Percentiles rank a stretch among this genome's conserved stretches.
These are phyloP conservation scores for Vombatus ursinus DNA, from an alignment of 2,113 vertebrate species.

Conservation along the genomic window DNA sequence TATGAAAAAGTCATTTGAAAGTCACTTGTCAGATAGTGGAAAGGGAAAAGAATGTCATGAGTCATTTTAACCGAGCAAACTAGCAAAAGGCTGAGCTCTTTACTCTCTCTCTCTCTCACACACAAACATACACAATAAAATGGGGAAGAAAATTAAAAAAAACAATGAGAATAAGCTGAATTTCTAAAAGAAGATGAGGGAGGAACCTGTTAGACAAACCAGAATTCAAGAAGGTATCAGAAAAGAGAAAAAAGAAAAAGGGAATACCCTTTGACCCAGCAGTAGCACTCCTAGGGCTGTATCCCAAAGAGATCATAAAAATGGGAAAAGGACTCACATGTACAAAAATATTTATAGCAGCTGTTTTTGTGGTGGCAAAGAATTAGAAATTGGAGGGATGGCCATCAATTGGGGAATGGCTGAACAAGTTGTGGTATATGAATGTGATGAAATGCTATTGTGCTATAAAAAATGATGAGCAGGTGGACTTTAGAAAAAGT, in stretches of 20 bases:
- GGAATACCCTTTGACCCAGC: too few relatives aligned
- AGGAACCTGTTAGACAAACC: not conserved
- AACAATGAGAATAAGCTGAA: not conserved
- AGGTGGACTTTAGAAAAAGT: too few relatives aligned
- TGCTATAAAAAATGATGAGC: too few relatives aligned
- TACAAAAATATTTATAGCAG: too few relatives aligned
- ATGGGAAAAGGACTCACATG: too few relatives aligned
- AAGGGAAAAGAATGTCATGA: not conserved
- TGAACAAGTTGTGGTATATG: too few relatives aligned
- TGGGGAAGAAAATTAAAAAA: conserved; percentile 16
- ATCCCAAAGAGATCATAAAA: too few relatives aligned
- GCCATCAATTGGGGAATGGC: too few relatives aligned
- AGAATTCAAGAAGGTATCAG: not conserved
- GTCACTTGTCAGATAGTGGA: not conserved
- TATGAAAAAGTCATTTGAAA: not conserved
- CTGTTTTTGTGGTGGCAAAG: too few relatives aligned
- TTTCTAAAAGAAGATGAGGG: conserved; percentile 35
- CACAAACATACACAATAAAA: not conserved
- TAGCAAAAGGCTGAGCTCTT: not conserved
- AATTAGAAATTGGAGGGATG: too few relatives aligned
- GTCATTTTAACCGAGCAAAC: not conserved
- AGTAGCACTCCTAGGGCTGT: too few relatives aligned
- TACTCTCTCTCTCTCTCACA: not conserved
- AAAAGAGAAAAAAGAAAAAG: not conserved
- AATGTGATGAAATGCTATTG: too few relatives aligned